Base-by-base conservation (phyloP, 2,797 vertebrate species). In the Melanotaenia trifasciata region DNA sequence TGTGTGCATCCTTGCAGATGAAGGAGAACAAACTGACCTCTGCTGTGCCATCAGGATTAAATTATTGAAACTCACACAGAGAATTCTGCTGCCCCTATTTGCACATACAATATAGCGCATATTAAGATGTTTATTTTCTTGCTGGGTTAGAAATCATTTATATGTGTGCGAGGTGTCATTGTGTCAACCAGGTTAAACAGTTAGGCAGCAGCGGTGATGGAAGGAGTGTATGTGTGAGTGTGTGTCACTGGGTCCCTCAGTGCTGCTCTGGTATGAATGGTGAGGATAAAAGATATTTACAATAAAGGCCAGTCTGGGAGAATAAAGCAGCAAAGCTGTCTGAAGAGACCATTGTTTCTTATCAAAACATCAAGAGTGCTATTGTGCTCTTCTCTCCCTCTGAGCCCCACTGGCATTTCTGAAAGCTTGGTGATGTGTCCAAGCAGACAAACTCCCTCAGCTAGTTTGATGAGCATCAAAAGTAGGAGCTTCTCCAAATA, bases 261-360 rank as follows among this genome's bases (percentile, higher is more conserved):
- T 26, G 67, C 84, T 69, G 65, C 74, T 78, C 24, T 53, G 74
- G 26, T 72, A 53, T 93, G 89, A 91, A 92, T 90, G 74, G 76
- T 68, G 66, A 69, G 82, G 74, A 79, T 84, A 38, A 85, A 74
- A 89, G 88, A 94, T 91, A 93, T 93, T 93, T 85, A 87, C 73
- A 80, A 78, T 84, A 92, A 95, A 94, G 93, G 94, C 91, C 92
- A 94, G 81, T 80, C 79, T 80, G 78, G 73, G 84, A 87, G 83
- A 90, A 88, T 78, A 87, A 74, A 84, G 81, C 83, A 87, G 87
- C 84, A 84, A 79, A 85, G 84, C 90, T 92, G 92, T 94, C 93
- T 91, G 89, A 91, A 84, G 89, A 90, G 75, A 75, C 90, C 62
- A 92, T 95, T 94, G 93, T 95, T 90, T 64, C 85, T 89, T 94